Evolutionary conservation across 2,113 vertebrate genomes (phyloP), one percentile per base, ranked within the genome.

Genomic region (Halcyon malimbica): DNA sequence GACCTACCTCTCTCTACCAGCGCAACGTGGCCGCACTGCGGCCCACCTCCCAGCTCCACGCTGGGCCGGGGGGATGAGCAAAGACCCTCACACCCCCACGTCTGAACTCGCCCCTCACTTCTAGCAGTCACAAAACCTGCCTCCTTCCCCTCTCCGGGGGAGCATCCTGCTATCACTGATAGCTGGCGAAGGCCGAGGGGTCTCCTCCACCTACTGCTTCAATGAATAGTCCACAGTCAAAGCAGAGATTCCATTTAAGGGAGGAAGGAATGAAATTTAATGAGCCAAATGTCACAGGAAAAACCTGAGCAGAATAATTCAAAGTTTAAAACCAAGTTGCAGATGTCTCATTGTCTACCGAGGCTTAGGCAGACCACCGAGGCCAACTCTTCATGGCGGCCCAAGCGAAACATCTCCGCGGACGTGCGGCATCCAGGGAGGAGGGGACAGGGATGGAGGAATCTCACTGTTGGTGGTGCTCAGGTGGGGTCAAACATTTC

Each of bases 211-310:
- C 53, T 64, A 11, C 33, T 0, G 0, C 56, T n/a, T 48, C 67
- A 35, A 1, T 13, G 26, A 74, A 4, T 1, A 35, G 10, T 7
- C 59, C 73, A 62, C 46, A 90, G 24, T 35, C 63, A 83, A 94
- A 83, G 57, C 64, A 79, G 23, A 87, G 50, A 70, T 15, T 53
- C 39, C 11, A 11, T 7, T 29, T 14, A 21, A 65, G 16, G 51
- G 33, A 78, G 53, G 31, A 79, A 78, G 53, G n/a, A 79, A 78
- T 39, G 17, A 51, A 67, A 65, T 96, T 95, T 94, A 96, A 85
- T 96, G 74, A 92, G 76, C 15, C 25, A 69, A 90, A 73, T 35
- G 16, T 44, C 78, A n/a, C 83, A 82, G 44, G 37, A 35, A 73
- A 76, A 82, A 26, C 2, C 33, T 14, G 13, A 46, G 62, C 84